Percentiles rank a stretch among this genome's conserved stretches.
These are phyloP conservation scores for Pangasius mekongensis DNA, from an alignment of 2,797 vertebrate species.

Conservation along the genomic window DNA sequence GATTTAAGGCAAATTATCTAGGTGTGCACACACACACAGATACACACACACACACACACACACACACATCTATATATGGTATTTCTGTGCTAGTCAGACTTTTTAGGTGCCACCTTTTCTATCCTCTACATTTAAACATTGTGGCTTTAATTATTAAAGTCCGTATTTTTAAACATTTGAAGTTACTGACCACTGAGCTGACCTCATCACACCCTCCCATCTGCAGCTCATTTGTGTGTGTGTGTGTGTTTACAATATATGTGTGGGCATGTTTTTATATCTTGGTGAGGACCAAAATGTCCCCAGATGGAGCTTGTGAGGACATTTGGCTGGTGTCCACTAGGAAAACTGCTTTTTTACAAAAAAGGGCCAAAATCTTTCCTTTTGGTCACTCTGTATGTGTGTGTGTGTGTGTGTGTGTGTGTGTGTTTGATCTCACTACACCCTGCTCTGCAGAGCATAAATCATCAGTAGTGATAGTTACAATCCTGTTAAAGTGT, in stretches of 20 bases:
- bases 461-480: constrained; percentile 14
- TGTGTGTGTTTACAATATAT: too few species aligned
- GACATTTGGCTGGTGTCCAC: too few species aligned
- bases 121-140: too few species aligned
- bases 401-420: not conserved
- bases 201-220: not conserved
- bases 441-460: not conserved
- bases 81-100: not conserved
- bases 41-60: not conserved
- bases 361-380: too few species aligned
- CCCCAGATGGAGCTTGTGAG: too few species aligned
- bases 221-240: not conserved
- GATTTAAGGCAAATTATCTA: not conserved
- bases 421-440: constrained; percentile 18
- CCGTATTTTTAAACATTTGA: not conserved
- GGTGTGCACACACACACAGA: not conserved
- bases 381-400: not conserved
- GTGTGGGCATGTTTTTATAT: too few species aligned
- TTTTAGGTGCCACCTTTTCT: not conserved
- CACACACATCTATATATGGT: not conserved
- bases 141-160: too few species aligned
- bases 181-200: not conserved
- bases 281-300: too few species aligned
- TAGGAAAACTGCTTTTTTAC: too few species aligned
- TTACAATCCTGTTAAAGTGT: constrained; percentile 10